These are phyloP conservation scores for Cynocephalus volans DNA, from an alignment of 2,113 vertebrate species.

Conservation along the genomic window DNA sequence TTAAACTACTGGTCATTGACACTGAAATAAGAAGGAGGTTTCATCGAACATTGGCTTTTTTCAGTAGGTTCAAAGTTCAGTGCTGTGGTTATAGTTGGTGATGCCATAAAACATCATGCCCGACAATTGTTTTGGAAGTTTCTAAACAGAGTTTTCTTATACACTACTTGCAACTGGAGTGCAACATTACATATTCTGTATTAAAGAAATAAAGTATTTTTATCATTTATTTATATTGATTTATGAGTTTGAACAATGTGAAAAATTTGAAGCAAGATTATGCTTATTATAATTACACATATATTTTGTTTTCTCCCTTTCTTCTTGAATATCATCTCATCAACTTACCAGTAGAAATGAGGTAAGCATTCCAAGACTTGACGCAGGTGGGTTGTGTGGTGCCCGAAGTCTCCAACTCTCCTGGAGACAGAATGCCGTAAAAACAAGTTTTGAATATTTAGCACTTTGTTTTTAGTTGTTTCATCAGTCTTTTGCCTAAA, in stretches of 20 bases:
- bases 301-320: neutral
- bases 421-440: too few species aligned
- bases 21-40: neutral
- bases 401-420: neutral
- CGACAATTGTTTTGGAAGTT: neutral
- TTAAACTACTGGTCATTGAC: neutral
- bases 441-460: neutral
- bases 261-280: neutral
- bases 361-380: neutral
- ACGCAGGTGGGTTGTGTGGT: accelerated
- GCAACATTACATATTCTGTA: neutral
- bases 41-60: neutral
- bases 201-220: constrained; percentile 52
- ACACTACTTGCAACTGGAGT: neutral
- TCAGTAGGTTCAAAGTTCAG: neutral
- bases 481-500: neutral
- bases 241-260: neutral
- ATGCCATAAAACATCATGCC: neutral
- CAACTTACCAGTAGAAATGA: neutral
- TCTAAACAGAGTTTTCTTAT: neutral
- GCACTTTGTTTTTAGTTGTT: neutral
- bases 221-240: neutral
- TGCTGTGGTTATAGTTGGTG: accelerated
- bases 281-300: neutral
- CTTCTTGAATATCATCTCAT: neutral